Percentiles rank a stretch among this genome's conserved stretches.
Evolutionary conservation across 2,888 invertebrate genomes (phyloP).

Genomic region (Sialis fuliginosa): DNA sequence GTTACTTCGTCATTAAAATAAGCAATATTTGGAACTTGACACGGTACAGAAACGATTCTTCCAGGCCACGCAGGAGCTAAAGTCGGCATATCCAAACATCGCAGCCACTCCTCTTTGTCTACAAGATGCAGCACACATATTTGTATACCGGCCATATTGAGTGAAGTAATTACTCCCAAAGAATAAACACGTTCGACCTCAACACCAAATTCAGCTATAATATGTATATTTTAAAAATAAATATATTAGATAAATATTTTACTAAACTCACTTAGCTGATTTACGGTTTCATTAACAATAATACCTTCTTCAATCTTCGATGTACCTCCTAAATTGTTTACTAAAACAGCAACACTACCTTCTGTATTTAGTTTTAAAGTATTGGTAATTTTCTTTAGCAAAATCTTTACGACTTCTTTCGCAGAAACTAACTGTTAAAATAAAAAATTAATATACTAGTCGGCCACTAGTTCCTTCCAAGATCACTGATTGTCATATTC

Average conservation of each 20-base stretch:
- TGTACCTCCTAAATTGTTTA: constrained; percentile 65
- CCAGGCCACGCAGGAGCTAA: constrained; percentile 38
- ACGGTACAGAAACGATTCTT: constrained; percentile 22
- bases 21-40: background rate
- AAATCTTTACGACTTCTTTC: constrained; percentile 25
- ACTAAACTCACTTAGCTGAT: constrained; percentile 36
- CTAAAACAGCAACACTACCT: constrained; percentile 39
- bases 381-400: constrained; percentile 25
- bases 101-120: constrained; percentile 28
- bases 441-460: background rate
- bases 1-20: no score
- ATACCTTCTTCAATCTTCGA: constrained; percentile 57
- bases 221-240: constrained; percentile 28
- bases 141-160: constrained; percentile 62
- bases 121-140: constrained; percentile 40
- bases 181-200: constrained; percentile 11
- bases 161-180: constrained; percentile 41
- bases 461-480: background rate
- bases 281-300: constrained; percentile 43
- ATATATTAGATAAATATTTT: no score
- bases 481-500: no score
- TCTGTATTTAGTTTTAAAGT: constrained; percentile 11
- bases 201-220: constrained; percentile 22
- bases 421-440: constrained; percentile 20
- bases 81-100: constrained; percentile 33